Conservation (phyloP, 1,140 invertebrate species). For the Hirudo medicinalis region DNA sequence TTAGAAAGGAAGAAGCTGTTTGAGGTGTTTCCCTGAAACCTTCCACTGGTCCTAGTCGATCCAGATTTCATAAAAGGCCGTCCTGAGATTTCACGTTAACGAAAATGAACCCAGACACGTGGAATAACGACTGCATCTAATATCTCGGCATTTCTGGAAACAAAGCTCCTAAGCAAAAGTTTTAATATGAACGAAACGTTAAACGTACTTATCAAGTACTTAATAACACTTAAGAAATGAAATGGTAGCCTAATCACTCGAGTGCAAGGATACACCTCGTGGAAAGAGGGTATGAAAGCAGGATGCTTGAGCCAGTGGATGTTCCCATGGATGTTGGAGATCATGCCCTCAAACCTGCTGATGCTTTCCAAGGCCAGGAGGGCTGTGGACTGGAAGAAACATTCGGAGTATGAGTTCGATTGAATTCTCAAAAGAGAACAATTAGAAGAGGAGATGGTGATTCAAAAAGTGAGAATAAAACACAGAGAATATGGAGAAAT, state of each 20-base stretch:
- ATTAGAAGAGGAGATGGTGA: neutral
- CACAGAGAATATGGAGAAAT: neutral
- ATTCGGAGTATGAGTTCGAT: neutral
- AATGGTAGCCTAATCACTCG: neutral
- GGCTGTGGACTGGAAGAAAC: conserved; percentile 3
- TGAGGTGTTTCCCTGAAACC: too few relatives aligned
- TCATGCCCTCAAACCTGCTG: conserved; percentile 5
- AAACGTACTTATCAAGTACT: neutral
- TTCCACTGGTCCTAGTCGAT: neutral
- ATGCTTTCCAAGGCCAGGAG: conserved; percentile 12
- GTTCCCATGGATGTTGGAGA: neutral
- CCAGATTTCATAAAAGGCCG: conserved; percentile 7
- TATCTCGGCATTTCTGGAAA: too few relatives aligned
- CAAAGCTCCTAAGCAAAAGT: neutral
- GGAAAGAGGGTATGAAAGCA: conserved; percentile 14
- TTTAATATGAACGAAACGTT: neutral
- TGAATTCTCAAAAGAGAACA: neutral
- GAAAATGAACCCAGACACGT: too few relatives aligned
- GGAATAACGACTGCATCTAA: too few relatives aligned
- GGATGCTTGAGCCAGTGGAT: conserved; percentile 5
- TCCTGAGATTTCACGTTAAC: neutral
- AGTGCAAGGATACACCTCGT: conserved; percentile 2
- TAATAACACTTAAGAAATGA: neutral
- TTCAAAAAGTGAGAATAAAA: neutral
- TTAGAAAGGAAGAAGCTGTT: too few relatives aligned